These are phyloP conservation scores for Chaetodon trifasciatus DNA, from an alignment of 2,797 vertebrate species.

Conservation along the genomic window DNA sequence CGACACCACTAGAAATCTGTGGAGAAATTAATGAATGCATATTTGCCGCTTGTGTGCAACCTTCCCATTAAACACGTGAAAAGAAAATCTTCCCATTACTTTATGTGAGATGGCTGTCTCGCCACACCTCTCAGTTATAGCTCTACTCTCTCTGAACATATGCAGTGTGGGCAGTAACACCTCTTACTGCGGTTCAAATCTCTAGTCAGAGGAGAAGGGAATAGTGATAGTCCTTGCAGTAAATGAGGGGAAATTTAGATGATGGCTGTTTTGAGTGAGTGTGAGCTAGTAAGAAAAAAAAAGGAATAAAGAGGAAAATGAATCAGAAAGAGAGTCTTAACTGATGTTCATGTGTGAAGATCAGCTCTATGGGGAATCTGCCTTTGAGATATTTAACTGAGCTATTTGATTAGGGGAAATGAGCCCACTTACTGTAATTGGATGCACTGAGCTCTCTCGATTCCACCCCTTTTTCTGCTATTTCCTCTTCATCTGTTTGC, in stretches of 20 bases:
- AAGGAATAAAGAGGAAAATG: conserved; percentile 15
- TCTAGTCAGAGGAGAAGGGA: conserved; percentile 16
- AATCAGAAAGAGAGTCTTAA: conserved; percentile 21
- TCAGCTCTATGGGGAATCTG: conserved; percentile 66
- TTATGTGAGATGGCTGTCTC: not conserved
- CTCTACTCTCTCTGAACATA: not conserved
- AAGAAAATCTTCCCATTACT: not conserved
- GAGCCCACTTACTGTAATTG: conserved; percentile 76
- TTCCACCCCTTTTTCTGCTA: conserved; percentile 38
- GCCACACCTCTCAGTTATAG: not conserved
- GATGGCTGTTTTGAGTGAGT: not conserved
- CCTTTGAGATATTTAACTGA: conserved; percentile 71
- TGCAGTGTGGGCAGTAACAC: not conserved
- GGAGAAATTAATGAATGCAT: conserved; percentile 19
- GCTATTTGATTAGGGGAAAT: conserved; percentile 77
- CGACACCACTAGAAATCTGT: conserved; percentile 12
- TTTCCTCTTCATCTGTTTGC: conserved; percentile 61
- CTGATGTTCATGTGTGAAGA: conserved; percentile 68
- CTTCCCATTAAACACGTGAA: not conserved
- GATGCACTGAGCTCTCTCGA: conserved; percentile 55
- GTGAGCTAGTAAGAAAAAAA: conserved; percentile 7
- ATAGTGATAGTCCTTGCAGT: not conserved
- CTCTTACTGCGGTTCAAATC: not conserved
- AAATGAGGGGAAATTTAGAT: conserved; percentile 6
- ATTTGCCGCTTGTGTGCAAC: not conserved